Evolutionary conservation across 2,888 invertebrate genomes (phyloP).

Genomic region (Drosophila multiciliata): DNA sequence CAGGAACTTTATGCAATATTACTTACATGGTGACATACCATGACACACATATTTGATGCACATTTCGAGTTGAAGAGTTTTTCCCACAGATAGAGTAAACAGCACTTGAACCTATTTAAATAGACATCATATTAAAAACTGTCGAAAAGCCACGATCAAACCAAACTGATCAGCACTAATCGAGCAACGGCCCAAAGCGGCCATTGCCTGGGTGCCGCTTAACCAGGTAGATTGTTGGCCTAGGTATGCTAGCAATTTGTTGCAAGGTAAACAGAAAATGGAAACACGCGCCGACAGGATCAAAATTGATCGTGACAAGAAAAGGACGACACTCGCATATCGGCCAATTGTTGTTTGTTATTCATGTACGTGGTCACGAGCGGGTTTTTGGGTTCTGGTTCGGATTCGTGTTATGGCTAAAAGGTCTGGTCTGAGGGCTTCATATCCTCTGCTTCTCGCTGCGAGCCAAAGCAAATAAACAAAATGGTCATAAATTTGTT

Average conservation of each 20-base stretch:
- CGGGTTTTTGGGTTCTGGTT: slow-evolving; percentile 8
- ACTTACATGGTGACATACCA: slow-evolving; percentile 6
- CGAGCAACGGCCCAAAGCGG: slow-evolving; percentile 44
- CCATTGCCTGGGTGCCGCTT: slow-evolving; percentile 11
- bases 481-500: slow-evolving; percentile 61
- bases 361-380: slow-evolving; percentile 27
- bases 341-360: slow-evolving; percentile 38
- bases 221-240: slow-evolving; percentile 34
- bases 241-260: slow-evolving; percentile 60
- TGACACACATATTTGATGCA: slow-evolving; percentile 59
- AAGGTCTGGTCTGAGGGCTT: slow-evolving; percentile 11
- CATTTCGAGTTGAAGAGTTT: slow-evolving; percentile 57
- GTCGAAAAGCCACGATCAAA: slow-evolving; percentile 76
- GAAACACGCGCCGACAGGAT: slow-evolving; percentile 78
- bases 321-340: slow-evolving; percentile 47
- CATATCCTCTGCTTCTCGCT: slow-evolving; percentile 2
- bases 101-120: slow-evolving; percentile 75
- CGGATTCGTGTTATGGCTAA: slow-evolving; percentile 10
- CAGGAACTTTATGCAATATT: slow-evolving; percentile 60
- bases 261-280: slow-evolving; percentile 63
- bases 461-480: slow-evolving; percentile 62
- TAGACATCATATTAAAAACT: slow-evolving; percentile 66
- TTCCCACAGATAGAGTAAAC: slow-evolving; percentile 70
- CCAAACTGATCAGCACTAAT: slow-evolving; percentile 66
- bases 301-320: slow-evolving; percentile 63